Percentiles rank a stretch among this genome's conserved stretches.
phyloP scores from a whole-genome alignment of 2,888 invertebrate species.

The Dynastes hyllus region DNA sequence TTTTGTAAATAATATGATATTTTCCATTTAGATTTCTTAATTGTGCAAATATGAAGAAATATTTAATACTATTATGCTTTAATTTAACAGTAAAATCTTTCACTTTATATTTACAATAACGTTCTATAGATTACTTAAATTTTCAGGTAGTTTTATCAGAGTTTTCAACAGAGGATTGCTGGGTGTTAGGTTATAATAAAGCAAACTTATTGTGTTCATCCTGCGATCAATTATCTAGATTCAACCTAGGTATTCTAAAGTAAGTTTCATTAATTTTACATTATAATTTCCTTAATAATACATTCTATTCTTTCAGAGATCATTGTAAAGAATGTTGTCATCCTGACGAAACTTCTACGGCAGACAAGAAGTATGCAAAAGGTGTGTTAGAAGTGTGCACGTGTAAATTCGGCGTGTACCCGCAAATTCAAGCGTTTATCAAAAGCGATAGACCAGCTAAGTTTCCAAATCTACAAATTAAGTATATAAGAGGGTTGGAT shows the following conservation, averaged over 20 bases:
- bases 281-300: neutral
- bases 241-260: slow-evolving; percentile 79
- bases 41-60: slow-evolving; percentile 19
- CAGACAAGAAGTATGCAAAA: slow-evolving; percentile 86
- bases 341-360: slow-evolving; percentile 79
- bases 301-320: slow-evolving; percentile 68
- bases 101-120: neutral
- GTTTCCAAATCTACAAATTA: slow-evolving; percentile 93
- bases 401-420: slow-evolving; percentile 98
- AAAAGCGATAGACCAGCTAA: slow-evolving; percentile 93
- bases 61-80: slow-evolving; percentile 11
- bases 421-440: slow-evolving; percentile 98
- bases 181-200: slow-evolving; percentile 88
- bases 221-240: slow-evolving; percentile 88
- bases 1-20: neutral
- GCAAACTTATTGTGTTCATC: slow-evolving; percentile 90
- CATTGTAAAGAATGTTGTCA: slow-evolving; percentile 89
- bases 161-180: slow-evolving; percentile 84
- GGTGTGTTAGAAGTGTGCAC: slow-evolving; percentile 97
- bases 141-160: slow-evolving; percentile 47
- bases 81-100: neutral
- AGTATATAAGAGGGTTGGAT: slow-evolving; percentile 94
- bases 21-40: neutral
- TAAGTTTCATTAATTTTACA: slow-evolving; percentile 63
- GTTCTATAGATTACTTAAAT: neutral